Evolutionary conservation across 2,113 vertebrate species (phyloP), one percentile per base, ranked within the genome.

Genomic region (Hiodon alosoides): DNA sequence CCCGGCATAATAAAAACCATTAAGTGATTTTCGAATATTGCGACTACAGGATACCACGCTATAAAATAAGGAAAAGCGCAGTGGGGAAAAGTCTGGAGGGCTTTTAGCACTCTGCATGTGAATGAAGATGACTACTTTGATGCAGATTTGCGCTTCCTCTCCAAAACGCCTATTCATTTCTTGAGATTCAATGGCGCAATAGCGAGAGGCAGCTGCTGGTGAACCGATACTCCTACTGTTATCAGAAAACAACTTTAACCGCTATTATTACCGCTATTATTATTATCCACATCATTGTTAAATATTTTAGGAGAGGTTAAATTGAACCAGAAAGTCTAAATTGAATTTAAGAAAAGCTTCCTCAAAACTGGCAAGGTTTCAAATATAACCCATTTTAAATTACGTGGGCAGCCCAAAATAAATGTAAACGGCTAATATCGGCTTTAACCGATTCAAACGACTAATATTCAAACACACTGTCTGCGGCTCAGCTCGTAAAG

Each of bases 401-500:
- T 31, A 31, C 31, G 31, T 31, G 31, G 0, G 31, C 31, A 31
- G 31, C 31, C 31, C 31, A 31, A 31, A 31, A 31, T 31, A 31
- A 31, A 31, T 31, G 31, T 31, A 31, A 31, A 31, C 31, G 31
- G 31, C 1, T 31, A 31, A 31, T 31, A 69, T 68, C 7, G n/a
- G 14, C 47, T 16, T 47, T 46, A 58, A 51, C 46, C n/a, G 79
- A 85, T 81, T 84, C 82, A 81, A 81, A 83, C 81, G 77, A 81
- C 85, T 54, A 54, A 52, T 52, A 86, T 84, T 84, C 73, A 66
- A 75, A 61, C 73, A 57, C 71, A 16, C 8, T 52, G 5, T 60
- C 57, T 3, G 31, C 16, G 69, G 68, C 62, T 4, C 9, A 59
- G 67, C 86, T 86, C 85, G 83, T 90, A 87, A 90, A 90, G 82